Conservation (phyloP, 2,113 vertebrate species). For the Speoplatyrhinus poulsoni region DNA sequence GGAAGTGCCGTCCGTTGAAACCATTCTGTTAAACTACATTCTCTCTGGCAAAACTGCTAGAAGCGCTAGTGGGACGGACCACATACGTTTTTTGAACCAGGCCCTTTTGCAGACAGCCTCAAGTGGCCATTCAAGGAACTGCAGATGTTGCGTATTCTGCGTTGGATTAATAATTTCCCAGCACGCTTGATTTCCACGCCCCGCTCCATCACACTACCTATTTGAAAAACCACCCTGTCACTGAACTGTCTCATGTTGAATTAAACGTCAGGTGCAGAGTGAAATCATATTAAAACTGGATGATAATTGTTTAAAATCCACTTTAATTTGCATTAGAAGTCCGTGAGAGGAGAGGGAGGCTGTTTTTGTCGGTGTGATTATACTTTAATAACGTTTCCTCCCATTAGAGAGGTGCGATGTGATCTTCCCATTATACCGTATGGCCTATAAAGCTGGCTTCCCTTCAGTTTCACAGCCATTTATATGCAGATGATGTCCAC, state of each 20-base stretch:
- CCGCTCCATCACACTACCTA: too few relatives aligned
- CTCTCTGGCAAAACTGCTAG: too few relatives aligned
- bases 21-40: too few relatives aligned
- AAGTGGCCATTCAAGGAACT: too few relatives aligned
- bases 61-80: too few relatives aligned
- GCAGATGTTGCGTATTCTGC: too few relatives aligned
- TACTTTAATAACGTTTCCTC: slow-evolving; percentile 79
- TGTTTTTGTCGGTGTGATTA: slow-evolving; percentile 68
- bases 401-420: slow-evolving; percentile 72
- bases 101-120: too few relatives aligned
- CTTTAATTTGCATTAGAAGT: slow-evolving; percentile 68
- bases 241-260: neutral
- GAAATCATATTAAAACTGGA: slow-evolving; percentile 66
- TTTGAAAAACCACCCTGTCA: too few relatives aligned
- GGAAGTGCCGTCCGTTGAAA: too few relatives aligned
- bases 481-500: slow-evolving; percentile 82
- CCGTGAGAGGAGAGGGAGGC: slow-evolving; percentile 48
- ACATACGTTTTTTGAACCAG: too few relatives aligned
- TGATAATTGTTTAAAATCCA: slow-evolving; percentile 74
- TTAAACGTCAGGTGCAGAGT: neutral
- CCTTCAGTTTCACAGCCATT: slow-evolving; percentile 79
- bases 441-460: slow-evolving; percentile 63
- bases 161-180: too few relatives aligned
- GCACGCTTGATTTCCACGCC: too few relatives aligned
- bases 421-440: slow-evolving; percentile 66